Evolutionary conservation across 2,797 vertebrate genomes (phyloP).

Genomic region (Sus cebifrons): DNA sequence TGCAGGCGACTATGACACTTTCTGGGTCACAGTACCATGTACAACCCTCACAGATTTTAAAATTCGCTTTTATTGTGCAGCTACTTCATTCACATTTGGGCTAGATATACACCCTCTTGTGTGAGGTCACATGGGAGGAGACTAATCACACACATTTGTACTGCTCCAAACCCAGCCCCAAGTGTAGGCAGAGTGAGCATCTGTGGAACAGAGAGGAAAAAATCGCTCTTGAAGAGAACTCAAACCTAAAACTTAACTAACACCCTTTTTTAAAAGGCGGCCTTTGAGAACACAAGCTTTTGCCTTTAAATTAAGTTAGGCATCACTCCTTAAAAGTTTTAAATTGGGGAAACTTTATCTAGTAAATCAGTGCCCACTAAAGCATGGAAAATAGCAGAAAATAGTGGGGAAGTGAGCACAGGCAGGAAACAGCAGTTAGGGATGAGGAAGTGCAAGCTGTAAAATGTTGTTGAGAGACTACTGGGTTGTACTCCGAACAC

Average conservation of each 20-base stretch:
- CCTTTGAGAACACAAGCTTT: slow-evolving; percentile 3
- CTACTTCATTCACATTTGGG: neutral
- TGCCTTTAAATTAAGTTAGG: neutral
- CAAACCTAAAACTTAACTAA: neutral
- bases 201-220: neutral
- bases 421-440: neutral
- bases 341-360: slow-evolving; percentile 13
- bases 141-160: neutral
- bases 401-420: neutral
- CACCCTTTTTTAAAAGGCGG: neutral
- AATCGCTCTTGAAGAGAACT: neutral
- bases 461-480: neutral
- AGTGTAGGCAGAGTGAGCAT: neutral
- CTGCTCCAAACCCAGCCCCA: neutral
- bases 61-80: neutral
- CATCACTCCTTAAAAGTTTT: neutral
- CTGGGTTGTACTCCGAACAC: neutral
- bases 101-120: neutral
- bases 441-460: neutral
- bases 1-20: neutral
- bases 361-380: neutral
- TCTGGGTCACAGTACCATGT: neutral
- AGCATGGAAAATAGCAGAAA: neutral
- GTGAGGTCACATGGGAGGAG: neutral
- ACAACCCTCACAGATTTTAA: neutral